A percentile compares a stretch with the other conserved stretches of the same genome.
These are phyloP conservation scores for Porites lobata DNA, from an alignment of 92 coral and sea anemone species.

Conservation along the genomic window DNA sequence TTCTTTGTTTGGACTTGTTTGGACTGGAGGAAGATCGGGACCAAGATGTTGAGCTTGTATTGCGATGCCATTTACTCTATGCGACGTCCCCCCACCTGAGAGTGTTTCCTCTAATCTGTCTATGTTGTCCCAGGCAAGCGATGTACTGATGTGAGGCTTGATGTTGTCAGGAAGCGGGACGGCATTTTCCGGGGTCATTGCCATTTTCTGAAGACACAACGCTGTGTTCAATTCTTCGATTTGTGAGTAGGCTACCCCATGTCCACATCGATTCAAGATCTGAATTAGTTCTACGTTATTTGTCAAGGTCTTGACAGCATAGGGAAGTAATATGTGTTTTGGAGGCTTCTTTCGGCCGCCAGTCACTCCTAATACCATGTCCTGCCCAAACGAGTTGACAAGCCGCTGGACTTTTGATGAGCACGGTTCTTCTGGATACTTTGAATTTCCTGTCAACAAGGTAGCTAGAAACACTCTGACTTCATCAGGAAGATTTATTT, in stretches of 20 bases:
- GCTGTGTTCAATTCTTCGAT: conserved; percentile 56
- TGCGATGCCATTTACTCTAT: conserved; percentile 66
- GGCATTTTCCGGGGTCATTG: conserved; percentile 22
- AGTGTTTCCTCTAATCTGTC: conserved; percentile 71
- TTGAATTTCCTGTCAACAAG: conserved; percentile 4
- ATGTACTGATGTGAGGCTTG: conserved; percentile 52
- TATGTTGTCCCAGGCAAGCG: conserved; percentile 77
- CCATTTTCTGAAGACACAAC: conserved; percentile 58
- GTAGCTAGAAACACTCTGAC: neutral
- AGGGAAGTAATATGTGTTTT: conserved; percentile 55
- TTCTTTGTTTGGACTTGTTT: conserved; percentile 37
- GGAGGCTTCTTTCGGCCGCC: conserved; percentile 9
- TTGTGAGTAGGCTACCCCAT: conserved; percentile 66
- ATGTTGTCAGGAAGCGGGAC: conserved; percentile 58
- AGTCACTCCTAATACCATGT: too few species aligned
- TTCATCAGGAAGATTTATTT: neutral
- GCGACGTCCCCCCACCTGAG: conserved; percentile 73
- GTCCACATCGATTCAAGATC: conserved; percentile 56
- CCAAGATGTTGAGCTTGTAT: conserved; percentile 67
- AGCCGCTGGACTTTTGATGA: too few species aligned
- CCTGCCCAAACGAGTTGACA: too few species aligned
- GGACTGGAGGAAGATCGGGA: conserved; percentile 54
- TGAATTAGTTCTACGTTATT: conserved; percentile 45
- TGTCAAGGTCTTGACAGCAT: conserved; percentile 53
- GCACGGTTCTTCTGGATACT: neutral